Base-by-base conservation (phyloP, 2,113 vertebrate genomes). In the Mungos mungo region DNA sequence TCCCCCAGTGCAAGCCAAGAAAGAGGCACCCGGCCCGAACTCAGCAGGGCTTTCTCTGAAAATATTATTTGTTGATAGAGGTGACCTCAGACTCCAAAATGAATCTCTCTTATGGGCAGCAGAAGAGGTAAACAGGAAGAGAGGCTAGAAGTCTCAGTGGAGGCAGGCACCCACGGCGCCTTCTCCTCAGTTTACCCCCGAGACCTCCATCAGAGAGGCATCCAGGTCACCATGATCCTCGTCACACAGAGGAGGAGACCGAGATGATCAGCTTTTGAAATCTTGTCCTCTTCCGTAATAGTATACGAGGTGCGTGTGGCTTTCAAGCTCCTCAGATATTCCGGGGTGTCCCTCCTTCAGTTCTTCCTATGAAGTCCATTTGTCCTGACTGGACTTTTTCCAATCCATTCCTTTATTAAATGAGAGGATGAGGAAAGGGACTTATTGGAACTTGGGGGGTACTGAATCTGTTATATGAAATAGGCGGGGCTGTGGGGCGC, bases 31-130 rank as follows among this genome's bases (percentile, higher is more conserved):
- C 38, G 18, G 57, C 72, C 81, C 2, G 4, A 10, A 29, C 71
- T 82, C 77, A 90, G 25, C 19, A 47, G 16, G 21, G 57, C 88
- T 95, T 94, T 65, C 27, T 90, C 90, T 47, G 79, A 35, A 72
- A 91, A 4, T 33, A 52, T 23, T 7, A 12, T 50, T 86, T 31
- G 23, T 90, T 1, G 1, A 7, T 7, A 71, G 74, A n/a, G 0
- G 0, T 23, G 47, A 92, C 76, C 50, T 92, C 54, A 71, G 76
- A 91, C 60, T 89, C 41, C 1, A 33, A 80, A 79, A 79, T 57
- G 2, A 68, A 52, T 11, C 41, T 54, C 63, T 86, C 38, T 68
- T 29, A 25, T 14, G 23, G 77, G 47, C 66, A 81, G 41, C 47
- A 33, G 63, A 88, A 77, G 25, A 23, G 54, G 45, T 35, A 45